phyloP scores from a whole-genome alignment of 2,113 vertebrate species.

The Riparia riparia region DNA sequence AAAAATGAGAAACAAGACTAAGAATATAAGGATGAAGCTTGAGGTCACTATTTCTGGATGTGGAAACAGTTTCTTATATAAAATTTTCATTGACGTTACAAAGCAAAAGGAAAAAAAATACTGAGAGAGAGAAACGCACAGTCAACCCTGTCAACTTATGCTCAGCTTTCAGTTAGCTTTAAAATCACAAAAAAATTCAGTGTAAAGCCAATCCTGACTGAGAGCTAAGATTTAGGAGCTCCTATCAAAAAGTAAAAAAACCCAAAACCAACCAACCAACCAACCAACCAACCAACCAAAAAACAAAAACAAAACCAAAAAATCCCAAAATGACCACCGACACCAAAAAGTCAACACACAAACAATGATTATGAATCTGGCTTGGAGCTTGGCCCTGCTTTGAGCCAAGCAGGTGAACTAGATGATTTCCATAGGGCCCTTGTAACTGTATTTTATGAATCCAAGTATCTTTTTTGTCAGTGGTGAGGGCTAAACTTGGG shows the following conservation, averaged over 20 bases:
- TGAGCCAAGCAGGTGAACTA: not conserved
- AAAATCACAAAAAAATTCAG: not conserved
- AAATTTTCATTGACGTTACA: not conserved
- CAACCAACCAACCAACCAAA: too few relatives aligned
- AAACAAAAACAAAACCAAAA: too few relatives aligned
- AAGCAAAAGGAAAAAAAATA: not conserved
- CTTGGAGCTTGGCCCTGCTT: not conserved
- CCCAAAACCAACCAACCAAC: not conserved
- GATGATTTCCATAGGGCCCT: not conserved
- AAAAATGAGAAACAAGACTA: conserved; percentile 31
- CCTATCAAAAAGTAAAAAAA: not conserved
- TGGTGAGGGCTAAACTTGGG: not conserved
- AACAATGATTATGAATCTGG: not conserved
- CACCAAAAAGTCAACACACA: rapidly evolving
- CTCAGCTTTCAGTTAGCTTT: not conserved
- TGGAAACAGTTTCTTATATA: not conserved
- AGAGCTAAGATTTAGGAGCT: not conserved
- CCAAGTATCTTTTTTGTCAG: not conserved
- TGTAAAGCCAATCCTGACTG: not conserved
- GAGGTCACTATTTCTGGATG: conserved; percentile 18
- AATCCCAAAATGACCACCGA: not conserved
- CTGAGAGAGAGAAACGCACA: not conserved
- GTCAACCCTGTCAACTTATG: rapidly evolving
- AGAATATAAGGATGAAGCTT: conserved; percentile 15
- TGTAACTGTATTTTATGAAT: not conserved